These are phyloP conservation scores for Stenoptilia bipunctidactyla DNA, from an alignment of 2,888 invertebrate genomes.

Conservation along the genomic window DNA sequence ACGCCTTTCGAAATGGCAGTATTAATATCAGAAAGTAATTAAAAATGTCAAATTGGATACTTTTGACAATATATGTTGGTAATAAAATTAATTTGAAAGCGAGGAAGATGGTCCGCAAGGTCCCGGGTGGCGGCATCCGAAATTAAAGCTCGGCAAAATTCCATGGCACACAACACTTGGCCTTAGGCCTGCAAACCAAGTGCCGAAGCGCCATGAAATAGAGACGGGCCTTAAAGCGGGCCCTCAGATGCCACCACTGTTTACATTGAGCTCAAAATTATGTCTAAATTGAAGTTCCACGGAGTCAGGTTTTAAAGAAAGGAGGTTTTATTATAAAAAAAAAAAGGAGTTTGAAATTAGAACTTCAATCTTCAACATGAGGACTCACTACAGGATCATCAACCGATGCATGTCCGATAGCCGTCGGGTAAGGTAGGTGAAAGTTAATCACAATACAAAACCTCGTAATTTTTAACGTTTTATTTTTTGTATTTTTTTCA, in stretches of 20 bases:
- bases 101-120: conserved; percentile 47
- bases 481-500: conserved; percentile 66
- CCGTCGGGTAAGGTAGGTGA: conserved; percentile 30
- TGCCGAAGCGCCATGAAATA: conserved; percentile 47
- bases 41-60: conserved; percentile 37
- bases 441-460: conserved; percentile 48
- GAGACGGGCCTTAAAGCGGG: conserved; percentile 48
- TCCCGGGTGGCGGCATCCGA: conserved; percentile 48
- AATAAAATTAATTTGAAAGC: conserved; percentile 25
- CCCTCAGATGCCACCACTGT: conserved; percentile 57
- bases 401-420: conserved; percentile 30
- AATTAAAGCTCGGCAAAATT: conserved; percentile 46
- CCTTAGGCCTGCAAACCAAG: conserved; percentile 66
- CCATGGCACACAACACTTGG: conserved; percentile 49
- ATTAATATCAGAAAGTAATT: conserved; percentile 38
- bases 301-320: not conserved
- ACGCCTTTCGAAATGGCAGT: conserved; percentile 40
- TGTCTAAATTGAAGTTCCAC: conserved; percentile 34
- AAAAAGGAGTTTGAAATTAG: conserved; percentile 17
- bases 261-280: conserved; percentile 27
- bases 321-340: not conserved
- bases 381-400: conserved; percentile 21
- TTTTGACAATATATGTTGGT: conserved; percentile 32
- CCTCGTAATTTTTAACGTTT: conserved; percentile 54
- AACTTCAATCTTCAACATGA: conserved; percentile 35